Base-by-base conservation (phyloP, 2,888 invertebrate genomes). In the Cremastobaeus sp. region DNA sequence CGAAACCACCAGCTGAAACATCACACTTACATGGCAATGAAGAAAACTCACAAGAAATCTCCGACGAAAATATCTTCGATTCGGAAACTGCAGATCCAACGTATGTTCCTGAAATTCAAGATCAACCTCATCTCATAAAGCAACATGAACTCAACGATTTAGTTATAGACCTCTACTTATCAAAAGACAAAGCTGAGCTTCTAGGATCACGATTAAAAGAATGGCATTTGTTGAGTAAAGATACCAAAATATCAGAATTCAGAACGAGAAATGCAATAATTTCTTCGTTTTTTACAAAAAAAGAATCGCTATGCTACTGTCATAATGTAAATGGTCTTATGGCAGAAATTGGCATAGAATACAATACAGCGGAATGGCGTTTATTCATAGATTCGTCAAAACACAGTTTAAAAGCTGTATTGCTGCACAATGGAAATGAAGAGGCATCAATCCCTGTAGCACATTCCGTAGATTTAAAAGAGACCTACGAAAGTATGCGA, bases 401-500 rank as follows among this genome's bases (percentile, higher is more conserved):
- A 17, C 0, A 17, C 2, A 52, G 52, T 37, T 32, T 39, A 8
- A 78, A 78, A 59, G 78, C 72, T 4, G 77, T 78, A 34, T 35
- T 82, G 11, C 64, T 80, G 2, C 79, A 79, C 52, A 82, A 78
- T 43, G 80, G 79, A 18, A 84, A 81, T 69, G 35, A 57, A 57
- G 77, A 73, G 32, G 78, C 81, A 25, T 78, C 79, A 57, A 48
- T 82, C 76, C 79, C 83, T 4, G 12, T 84, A n/a, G 81, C 74
- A 4, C 78, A 84, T 69, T 78, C 81, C 21, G 78, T 78, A 47
- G 37, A 77, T 11, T 74, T 82, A 9, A 81, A 83, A 73, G 81
- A 83, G 77, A 78, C 70, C 45, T 84, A 84, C 55, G 70, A 81
- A 11, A 83, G 74, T 62, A 76, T 83, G 21, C 79, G 81, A 76